Evolutionary conservation across 2,113 vertebrate genomes (phyloP), one percentile per base, ranked within the genome.

Genomic region (Numida meleagris): DNA sequence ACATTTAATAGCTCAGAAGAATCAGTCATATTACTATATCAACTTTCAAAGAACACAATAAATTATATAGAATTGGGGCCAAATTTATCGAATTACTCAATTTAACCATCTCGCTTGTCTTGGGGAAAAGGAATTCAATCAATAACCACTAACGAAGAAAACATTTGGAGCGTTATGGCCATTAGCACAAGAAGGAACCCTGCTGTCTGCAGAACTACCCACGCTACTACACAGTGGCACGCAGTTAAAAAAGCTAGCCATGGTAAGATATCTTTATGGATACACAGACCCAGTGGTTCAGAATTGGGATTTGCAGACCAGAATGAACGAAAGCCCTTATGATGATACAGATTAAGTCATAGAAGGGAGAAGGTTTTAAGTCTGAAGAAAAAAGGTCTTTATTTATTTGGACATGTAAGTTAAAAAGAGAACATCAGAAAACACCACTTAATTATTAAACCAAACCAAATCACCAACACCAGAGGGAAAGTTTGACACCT

Each of bases 401-500:
- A 95, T 97, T 93, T 96, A 95, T 94, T 96, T 83, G 67, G 68
- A 77, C 63, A 95, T 3, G 4, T 61, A 91, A 94, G 82, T 98
- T 96, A 97, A 96, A 97, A 97, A 97, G 96, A 46, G 82, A 84
- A 97, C 77, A 86, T 89, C 90, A 97, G 93, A 96, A 94, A 95
- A 97, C 92, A 97, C 91, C 97, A 96, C 65, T 94, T 68, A 94
- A 91, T 90, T 46, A 96, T 95, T 6, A 96, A 97, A 96, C 93
- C 96, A 96, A 96, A 96, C 96, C 95, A 96, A 83, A 95, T 95
- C 98, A 98, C 98, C 98, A 97, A 94, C 96, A 97, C 90, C 97
- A 97, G 96, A 97, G 89, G 96, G 96, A 97, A 96, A 86, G 82
- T 86, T 6, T 86, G 84, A 82, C 94, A 81, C 97, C 97, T 97